These are phyloP conservation scores for Gambelia wislizenii DNA, from an alignment of 2,797 vertebrate species.

Conservation along the genomic window DNA sequence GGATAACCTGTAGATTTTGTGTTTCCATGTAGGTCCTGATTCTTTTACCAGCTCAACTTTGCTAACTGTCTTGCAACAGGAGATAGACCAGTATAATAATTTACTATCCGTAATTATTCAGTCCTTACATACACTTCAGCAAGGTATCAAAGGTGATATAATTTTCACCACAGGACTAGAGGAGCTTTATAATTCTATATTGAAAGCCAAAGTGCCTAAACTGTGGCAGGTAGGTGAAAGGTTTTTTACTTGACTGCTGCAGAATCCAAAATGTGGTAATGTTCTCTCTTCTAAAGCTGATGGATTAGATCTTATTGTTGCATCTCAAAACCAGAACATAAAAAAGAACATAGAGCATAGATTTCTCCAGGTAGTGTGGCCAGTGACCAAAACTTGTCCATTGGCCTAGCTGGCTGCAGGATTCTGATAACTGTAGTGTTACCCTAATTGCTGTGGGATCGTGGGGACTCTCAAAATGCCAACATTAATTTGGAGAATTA, in stretches of 20 bases:
- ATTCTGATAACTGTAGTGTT: too few relatives aligned
- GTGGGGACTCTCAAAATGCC: too few relatives aligned
- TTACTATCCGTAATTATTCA: conserved; percentile 67
- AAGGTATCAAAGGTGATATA: conserved; percentile 69
- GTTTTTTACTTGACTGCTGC: background rate
- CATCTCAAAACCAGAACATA: background rate
- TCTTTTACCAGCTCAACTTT: conserved; percentile 64
- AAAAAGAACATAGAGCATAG: too few relatives aligned
- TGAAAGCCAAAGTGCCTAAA: conserved; percentile 58
- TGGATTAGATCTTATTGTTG: background rate
- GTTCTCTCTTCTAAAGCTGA: background rate
- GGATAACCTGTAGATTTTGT: background rate
- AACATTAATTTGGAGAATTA: too few relatives aligned
- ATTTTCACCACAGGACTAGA: conserved; percentile 70
- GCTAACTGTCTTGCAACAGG: conserved; percentile 71
- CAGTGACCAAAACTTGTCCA: too few relatives aligned
- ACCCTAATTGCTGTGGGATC: too few relatives aligned
- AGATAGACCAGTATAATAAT: conserved; percentile 72
- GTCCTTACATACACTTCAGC: conserved; percentile 70
- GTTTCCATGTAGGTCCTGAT: conserved; percentile 57
- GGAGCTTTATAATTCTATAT: conserved; percentile 63
- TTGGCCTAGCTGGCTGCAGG: too few relatives aligned
- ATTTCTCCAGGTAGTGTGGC: too few relatives aligned
- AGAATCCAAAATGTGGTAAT: background rate
- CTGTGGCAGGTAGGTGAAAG: conserved; percentile 72